These are phyloP conservation scores for Drosophila sproati DNA, from an alignment of 1,140 invertebrate species.

Conservation along the genomic window DNA sequence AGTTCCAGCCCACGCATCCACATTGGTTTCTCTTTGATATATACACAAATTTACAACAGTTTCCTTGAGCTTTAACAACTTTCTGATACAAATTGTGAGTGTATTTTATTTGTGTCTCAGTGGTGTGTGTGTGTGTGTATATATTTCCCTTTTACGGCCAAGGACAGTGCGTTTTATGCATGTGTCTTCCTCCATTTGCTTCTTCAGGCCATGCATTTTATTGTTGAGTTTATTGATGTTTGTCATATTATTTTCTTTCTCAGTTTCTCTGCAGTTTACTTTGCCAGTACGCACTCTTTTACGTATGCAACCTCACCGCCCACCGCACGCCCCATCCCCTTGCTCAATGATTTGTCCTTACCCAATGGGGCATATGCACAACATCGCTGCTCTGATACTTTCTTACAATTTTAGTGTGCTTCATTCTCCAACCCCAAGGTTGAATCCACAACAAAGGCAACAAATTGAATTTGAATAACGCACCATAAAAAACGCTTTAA, in stretches of 20 bases:
- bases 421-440: background rate
- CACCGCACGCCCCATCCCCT: background rate
- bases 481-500: slow-evolving; percentile 42
- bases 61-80: slow-evolving; percentile 62
- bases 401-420: slow-evolving; percentile 42
- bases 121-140: slow-evolving; percentile 17
- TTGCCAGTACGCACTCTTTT: slow-evolving; percentile 21
- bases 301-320: slow-evolving; percentile 4
- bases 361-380: slow-evolving; percentile 51
- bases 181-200: slow-evolving; percentile 14
- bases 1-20: slow-evolving; percentile 5
- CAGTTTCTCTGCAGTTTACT: slow-evolving; percentile 1
- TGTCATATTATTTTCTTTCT: slow-evolving; percentile 50
- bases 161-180: slow-evolving; percentile 58
- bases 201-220: slow-evolving; percentile 52
- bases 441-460: slow-evolving; percentile 10
- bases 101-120: too few relatives aligned
- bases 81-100: slow-evolving; percentile 63
- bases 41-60: slow-evolving; percentile 63
- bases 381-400: slow-evolving; percentile 39
- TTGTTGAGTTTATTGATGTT: slow-evolving; percentile 73
- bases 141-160: slow-evolving; percentile 40
- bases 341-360: slow-evolving; percentile 24
- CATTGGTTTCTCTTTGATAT: slow-evolving; percentile 39
- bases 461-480: slow-evolving; percentile 54